Evolutionary conservation across 2,888 invertebrate species (phyloP).

Genomic region (Epiperipatus broadwayi): DNA sequence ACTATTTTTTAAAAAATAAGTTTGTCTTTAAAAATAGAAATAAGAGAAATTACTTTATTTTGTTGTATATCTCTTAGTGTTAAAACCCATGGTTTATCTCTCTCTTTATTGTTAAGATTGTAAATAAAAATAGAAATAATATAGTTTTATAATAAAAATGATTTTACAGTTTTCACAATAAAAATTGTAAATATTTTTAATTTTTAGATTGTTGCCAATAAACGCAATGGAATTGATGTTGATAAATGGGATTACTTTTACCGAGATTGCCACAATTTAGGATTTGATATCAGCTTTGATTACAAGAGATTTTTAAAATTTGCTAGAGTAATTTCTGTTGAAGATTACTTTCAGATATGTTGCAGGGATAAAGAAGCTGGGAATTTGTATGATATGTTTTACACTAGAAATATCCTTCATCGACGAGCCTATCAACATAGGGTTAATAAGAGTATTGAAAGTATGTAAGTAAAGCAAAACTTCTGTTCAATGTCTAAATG

Average conservation of each 20-base stretch:
- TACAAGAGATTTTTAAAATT: slow-evolving; percentile 30
- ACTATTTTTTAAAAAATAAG: too few relatives aligned
- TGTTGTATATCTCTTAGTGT: neutral
- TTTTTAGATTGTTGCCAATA: slow-evolving; percentile 39
- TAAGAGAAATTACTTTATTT: too few relatives aligned
- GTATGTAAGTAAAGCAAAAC: slow-evolving; percentile 31
- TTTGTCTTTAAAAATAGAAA: too few relatives aligned
- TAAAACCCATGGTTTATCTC: too few relatives aligned
- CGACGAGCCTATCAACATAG: slow-evolving; percentile 34
- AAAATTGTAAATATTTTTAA: slow-evolving; percentile 9
- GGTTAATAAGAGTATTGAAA: slow-evolving; percentile 30
- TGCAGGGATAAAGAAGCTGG: slow-evolving; percentile 33
- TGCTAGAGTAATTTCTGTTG: slow-evolving; percentile 24
- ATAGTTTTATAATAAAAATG: neutral
- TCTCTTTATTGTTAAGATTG: slow-evolving; percentile 8
- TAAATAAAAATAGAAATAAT: neutral
- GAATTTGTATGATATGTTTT: slow-evolving; percentile 33
- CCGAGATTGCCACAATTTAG: slow-evolving; percentile 36
- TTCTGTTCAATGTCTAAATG: too few relatives aligned
- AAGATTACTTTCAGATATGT: slow-evolving; percentile 24
- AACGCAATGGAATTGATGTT: slow-evolving; percentile 40
- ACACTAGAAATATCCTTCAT: slow-evolving; percentile 32
- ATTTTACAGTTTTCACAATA: slow-evolving; percentile 1
- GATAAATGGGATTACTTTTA: slow-evolving; percentile 48
- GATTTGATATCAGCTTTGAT: slow-evolving; percentile 32